Evolutionary conservation across 2,888 invertebrate species (phyloP), one percentile per base, ranked within the genome.

Genomic region (Chorisops tibialis): DNA sequence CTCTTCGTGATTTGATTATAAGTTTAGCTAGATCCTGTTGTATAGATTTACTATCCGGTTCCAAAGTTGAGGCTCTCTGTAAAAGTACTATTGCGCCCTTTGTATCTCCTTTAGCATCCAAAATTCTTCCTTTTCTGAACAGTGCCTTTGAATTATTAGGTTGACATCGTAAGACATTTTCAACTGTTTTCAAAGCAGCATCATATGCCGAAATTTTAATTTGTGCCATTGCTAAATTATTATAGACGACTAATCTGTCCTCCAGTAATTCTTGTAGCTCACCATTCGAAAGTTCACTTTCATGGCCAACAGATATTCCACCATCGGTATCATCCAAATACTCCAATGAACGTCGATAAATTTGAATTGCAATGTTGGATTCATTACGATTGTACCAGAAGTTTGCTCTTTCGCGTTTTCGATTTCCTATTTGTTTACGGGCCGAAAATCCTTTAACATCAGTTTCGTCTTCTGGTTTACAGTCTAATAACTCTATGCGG

Each of bases 171-270:
- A 96, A 79, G 2, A 96, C 96, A 72, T 86, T 83, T 54, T 91
- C 89, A 24, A 95, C 87, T 7, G 93, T 91, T 76, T 86, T 83
- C 21, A 94, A 80, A 5, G 95, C 95, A 9, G 91, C 88, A 69
- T 93, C 92, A 73, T 85, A 92, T 7, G 91, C 89, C 60, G 89
- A 87, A 39, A 91, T 87, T 81, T 93, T 94, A 68, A 96, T 83
- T 79, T 96, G 95, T 12, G 94, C 91, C 66, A 93, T 92, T 12
- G 95, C 94, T 82, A 96, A 85, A 75, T 96, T 96, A 74, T 96
- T 96, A 71, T 90, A 88, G 1, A 93, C 91, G 70, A 91, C 87
- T 56, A 94, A 80, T 66, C 93, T 80, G 72, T 92, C 91, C 59
- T 93, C 91, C 30, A 93, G 73, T 54, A 95, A 73, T 38, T 82